Base-by-base conservation (phyloP, 1,140 invertebrate genomes). In the Gryon sp. region DNA sequence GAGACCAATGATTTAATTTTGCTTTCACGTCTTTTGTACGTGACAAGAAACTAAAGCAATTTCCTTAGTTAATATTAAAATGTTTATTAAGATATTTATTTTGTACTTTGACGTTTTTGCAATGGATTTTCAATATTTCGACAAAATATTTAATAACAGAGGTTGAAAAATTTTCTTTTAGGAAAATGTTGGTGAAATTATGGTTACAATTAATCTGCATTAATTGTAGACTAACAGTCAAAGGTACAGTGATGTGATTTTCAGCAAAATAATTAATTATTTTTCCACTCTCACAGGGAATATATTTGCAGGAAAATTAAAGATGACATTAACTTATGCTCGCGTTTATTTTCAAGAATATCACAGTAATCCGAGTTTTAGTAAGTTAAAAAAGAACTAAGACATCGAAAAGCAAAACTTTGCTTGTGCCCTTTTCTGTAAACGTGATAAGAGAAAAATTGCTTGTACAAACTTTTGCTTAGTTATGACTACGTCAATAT, bases 361-460 rank as follows among this genome's bases (percentile, higher is more conserved):
- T 32, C 45, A 20, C 30, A 32, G 45, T 59, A 69, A 69, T 69
- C 30, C 19, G 14, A 55, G 41, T 57, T 68, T 11, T 14, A 45
- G 34, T 57, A 36, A 60, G 52, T 68, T 50, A 57, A 68, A 57
- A 70, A n/a, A n/a, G n/a, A n/a, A 70, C 55, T 41, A 52, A 38
- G 66, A 53, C 66, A 53, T 19, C 28, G 52, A 41, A 12, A n/a
- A 68, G 4, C 12, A 57, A 40, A 57, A 57, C 52, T 68, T 57
- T 38, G 34, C 45, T 22, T n/a, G 19, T 45, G 34, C 34, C 19
- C 38, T 41, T 9, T 2, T 26, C 16, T 59, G 15, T n/a, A n/a
- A 52, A 32, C 48, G 24, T 52, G 14, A 50, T 28, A 8, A 16
- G 18, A 57, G 63, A 68, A 50, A 68, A 68, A 68, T 68, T 48